Evolutionary conservation across 2,113 vertebrate genomes (phyloP).

Genomic region (Beaufortia kweichowensis): DNA sequence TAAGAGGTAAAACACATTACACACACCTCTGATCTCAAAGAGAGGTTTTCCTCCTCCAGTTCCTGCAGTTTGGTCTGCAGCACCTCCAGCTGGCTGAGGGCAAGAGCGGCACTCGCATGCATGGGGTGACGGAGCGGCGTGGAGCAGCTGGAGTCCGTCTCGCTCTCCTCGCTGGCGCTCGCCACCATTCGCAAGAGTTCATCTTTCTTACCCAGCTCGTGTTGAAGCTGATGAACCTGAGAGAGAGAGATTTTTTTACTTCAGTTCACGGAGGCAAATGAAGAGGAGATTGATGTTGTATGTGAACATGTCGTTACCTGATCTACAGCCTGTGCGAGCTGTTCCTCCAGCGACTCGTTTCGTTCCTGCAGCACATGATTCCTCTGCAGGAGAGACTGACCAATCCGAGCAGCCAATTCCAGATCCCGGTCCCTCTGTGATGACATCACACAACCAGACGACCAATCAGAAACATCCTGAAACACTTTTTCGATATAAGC

Average conservation of each 20-base stretch:
- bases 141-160: conserved; percentile 88
- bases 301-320: conserved; percentile 72
- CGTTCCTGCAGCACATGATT: conserved; percentile 90
- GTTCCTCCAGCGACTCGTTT: conserved; percentile 91
- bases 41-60: conserved; percentile 93
- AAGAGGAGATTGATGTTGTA: neutral
- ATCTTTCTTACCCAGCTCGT: conserved; percentile 93
- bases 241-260: neutral
- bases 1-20: neutral
- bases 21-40: conserved; percentile 85
- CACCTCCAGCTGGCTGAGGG: conserved; percentile 85
- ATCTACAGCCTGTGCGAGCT: conserved; percentile 87
- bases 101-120: conserved; percentile 68
- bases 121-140: conserved; percentile 80
- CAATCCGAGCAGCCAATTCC: conserved; percentile 94
- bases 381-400: conserved; percentile 92
- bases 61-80: conserved; percentile 90
- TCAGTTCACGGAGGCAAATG: too few species aligned
- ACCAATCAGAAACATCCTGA: neutral
- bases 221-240: conserved; percentile 94
- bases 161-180: conserved; percentile 91
- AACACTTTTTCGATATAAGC: neutral
- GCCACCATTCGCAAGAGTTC: conserved; percentile 92
- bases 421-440: conserved; percentile 91
- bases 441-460: conserved; percentile 25